A percentile compares a stretch with the other conserved stretches of the same genome.
Conservation (phyloP, 2,888 invertebrate species). For the Sinhomidia bicolor region DNA sequence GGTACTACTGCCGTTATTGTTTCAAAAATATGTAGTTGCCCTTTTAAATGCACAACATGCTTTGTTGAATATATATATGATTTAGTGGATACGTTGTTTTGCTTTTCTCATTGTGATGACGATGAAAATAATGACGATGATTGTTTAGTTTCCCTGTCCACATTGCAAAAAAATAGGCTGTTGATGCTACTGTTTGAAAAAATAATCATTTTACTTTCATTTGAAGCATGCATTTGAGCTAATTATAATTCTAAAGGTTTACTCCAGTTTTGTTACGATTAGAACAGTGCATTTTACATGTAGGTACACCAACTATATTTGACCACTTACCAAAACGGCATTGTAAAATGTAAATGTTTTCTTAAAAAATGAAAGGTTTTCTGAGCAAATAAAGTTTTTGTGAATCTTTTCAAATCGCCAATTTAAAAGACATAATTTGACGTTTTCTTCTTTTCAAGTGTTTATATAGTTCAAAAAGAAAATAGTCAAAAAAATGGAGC, state of each 20-base stretch:
- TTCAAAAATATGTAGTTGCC: too few relatives aligned
- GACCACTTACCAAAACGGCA: too few relatives aligned
- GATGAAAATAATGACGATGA: not conserved
- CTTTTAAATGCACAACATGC: too few relatives aligned
- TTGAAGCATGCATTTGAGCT: not conserved
- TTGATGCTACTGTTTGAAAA: not conserved
- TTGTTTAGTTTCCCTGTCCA: constrained; percentile 62
- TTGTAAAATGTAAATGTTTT: too few relatives aligned
- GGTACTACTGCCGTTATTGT: too few relatives aligned
- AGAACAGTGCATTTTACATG: not conserved
- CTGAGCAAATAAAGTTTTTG: not conserved
- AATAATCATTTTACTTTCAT: constrained; percentile 22
- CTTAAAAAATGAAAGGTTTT: not conserved
- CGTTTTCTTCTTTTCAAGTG: not conserved
- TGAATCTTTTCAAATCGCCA: not conserved
- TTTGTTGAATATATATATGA: too few relatives aligned
- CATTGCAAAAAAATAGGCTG: not conserved
- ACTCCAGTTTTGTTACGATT: not conserved
- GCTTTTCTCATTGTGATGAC: not conserved
- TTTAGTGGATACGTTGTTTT: too few relatives aligned
- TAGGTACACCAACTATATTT: too few relatives aligned
- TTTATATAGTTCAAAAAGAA: not conserved
- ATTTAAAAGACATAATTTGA: constrained; percentile 2
- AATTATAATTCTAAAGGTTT: too few relatives aligned
- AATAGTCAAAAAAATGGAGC: not conserved